Conservation (phyloP, 2,113 vertebrate species). For the Campylomormyrus tamandua region DNA sequence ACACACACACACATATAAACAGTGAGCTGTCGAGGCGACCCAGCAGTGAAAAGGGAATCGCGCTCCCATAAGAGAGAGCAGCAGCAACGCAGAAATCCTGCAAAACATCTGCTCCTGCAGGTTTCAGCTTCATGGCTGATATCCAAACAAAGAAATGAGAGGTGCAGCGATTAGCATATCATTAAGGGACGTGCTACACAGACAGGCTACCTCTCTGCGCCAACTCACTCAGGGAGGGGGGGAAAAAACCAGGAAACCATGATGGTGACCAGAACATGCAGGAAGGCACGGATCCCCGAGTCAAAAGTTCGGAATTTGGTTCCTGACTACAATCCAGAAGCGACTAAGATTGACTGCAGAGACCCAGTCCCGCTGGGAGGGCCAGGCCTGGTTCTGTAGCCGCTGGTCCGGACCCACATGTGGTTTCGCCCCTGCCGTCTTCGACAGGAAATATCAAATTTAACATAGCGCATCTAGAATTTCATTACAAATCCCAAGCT, state of each 20-base stretch:
- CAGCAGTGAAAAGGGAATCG: conserved; percentile 87
- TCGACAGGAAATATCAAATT: background rate
- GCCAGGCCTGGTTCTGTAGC: background rate
- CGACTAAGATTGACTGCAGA: background rate
- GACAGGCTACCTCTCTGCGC: conserved; percentile 35
- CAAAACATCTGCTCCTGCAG: conserved; percentile 97
- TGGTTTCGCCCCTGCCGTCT: background rate
- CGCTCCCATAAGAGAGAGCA: conserved; percentile 84
- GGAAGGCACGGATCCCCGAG: background rate
- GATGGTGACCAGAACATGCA: background rate
- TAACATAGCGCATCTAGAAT: background rate
- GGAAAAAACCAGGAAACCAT: background rate
- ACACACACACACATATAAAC: conserved; percentile 57
- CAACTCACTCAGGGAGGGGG: background rate
- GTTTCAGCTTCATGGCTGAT: conserved; percentile 76
- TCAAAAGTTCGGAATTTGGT: background rate
- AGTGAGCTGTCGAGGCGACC: conserved; percentile 77
- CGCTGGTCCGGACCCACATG: background rate
- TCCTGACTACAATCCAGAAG: background rate
- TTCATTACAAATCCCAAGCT: conserved; percentile 1
- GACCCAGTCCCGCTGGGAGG: background rate
- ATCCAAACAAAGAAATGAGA: conserved; percentile 86
- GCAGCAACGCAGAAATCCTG: conserved; percentile 80
- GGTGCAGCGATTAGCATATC: conserved; percentile 64
- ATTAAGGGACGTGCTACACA: conserved; percentile 32